A percentile compares a stretch with the other conserved stretches of the same genome.
Conservation (phyloP, 2,888 invertebrate genomes). For the Ceramica pisi region DNA sequence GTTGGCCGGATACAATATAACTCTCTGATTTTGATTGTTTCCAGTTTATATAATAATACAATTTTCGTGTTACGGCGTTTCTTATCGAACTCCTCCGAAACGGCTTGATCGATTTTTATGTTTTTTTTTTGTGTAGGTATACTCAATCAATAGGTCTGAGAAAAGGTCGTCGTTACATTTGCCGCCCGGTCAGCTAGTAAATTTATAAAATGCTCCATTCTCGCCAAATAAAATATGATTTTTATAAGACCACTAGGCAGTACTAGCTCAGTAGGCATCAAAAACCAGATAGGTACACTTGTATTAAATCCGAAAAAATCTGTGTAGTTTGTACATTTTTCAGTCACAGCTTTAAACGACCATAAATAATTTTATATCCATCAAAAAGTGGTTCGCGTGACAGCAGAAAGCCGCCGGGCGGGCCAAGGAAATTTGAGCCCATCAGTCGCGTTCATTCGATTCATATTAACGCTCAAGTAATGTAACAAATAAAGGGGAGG, state of each 20-base stretch:
- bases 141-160: no score
- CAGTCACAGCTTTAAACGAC: constrained; percentile 66
- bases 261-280: neutral
- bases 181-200: no score
- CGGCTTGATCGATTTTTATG: no score
- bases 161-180: no score
- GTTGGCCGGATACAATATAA: neutral
- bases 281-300: constrained; percentile 13
- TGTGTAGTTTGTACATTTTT: constrained; percentile 61
- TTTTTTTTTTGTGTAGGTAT: no score
- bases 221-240: neutral
- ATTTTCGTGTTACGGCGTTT: no score
- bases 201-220: no score
- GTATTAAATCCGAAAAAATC: constrained; percentile 48
- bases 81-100: no score
- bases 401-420: constrained; percentile 79
- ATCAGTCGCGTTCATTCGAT: constrained; percentile 86
- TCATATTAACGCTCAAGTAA: constrained; percentile 88
- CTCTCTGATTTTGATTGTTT: neutral
- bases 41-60: no score
- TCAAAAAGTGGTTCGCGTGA: constrained; percentile 85
- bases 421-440: constrained; percentile 86
- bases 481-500: constrained; percentile 88
- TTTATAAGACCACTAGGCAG: neutral
- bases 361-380: constrained; percentile 83